A percentile compares a stretch with the other conserved stretches of the same genome.
These are phyloP conservation scores for Psittacula echo DNA, from an alignment of 2,797 vertebrate genomes.

Conservation along the genomic window DNA sequence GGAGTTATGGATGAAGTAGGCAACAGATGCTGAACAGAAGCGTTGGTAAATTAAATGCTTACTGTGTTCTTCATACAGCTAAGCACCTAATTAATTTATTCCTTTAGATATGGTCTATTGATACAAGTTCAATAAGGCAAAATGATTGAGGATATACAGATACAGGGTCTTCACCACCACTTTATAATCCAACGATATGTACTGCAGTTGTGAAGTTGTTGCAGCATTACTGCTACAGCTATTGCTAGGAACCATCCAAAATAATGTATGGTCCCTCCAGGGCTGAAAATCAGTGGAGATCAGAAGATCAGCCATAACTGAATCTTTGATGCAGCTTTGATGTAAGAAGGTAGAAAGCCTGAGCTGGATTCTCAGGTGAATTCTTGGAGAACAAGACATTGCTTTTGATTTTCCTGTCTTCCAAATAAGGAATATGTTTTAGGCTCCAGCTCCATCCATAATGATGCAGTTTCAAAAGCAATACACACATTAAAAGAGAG, in stretches of 20 bases:
- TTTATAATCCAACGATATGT: not conserved
- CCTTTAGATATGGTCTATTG: fast-evolving
- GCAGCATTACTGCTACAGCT: not conserved
- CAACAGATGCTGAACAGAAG: not conserved
- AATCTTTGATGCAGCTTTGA: not conserved
- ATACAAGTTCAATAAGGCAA: not conserved
- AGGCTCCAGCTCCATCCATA: not conserved
- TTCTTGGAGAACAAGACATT: not conserved
- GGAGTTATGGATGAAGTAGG: not conserved
- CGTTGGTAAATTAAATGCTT: not conserved
- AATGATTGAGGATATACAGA: not conserved
- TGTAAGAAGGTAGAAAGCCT: not conserved
- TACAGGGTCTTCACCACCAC: not conserved
- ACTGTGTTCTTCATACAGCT: not conserved
- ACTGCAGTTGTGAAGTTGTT: not conserved
- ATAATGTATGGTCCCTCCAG: not conserved
- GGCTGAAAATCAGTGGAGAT: not conserved
- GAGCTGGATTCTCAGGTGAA: not conserved
- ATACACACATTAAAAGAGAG: not conserved
- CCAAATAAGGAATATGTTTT: not conserved
- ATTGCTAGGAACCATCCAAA: not conserved
- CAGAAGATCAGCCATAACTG: not conserved
- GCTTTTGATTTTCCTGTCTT: not conserved
- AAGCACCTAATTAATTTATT: not conserved
- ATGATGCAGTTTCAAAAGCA: not conserved